Evolutionary conservation across 1,140 invertebrate species (phyloP).

Genomic region (Euura lappo): DNA sequence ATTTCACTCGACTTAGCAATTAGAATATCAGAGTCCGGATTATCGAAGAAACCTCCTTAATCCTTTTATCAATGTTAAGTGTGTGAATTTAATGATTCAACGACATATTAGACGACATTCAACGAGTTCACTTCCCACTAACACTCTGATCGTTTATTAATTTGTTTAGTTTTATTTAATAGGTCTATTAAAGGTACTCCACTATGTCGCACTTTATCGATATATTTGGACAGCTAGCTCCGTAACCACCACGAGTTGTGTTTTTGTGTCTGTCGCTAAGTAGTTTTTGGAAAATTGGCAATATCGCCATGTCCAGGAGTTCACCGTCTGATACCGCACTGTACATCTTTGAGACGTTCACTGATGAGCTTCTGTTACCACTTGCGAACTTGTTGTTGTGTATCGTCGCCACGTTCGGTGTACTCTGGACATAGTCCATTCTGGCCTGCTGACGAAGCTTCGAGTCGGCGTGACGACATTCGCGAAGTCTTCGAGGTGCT

Average conservation of each 20-base stretch:
- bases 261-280: slow-evolving; percentile 80
- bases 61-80: neutral
- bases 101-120: neutral
- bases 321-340: slow-evolving; percentile 85
- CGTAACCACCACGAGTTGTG: slow-evolving; percentile 63
- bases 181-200: slow-evolving; percentile 78
- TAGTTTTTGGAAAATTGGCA: slow-evolving; percentile 90
- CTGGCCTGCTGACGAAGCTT: slow-evolving; percentile 60
- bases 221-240: slow-evolving; percentile 90
- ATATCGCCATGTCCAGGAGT: slow-evolving; percentile 79
- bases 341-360: slow-evolving; percentile 68
- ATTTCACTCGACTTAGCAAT: neutral
- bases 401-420: slow-evolving; percentile 65
- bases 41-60: neutral
- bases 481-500: slow-evolving; percentile 42
- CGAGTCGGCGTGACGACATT: slow-evolving; percentile 50
- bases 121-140: neutral
- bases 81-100: neutral
- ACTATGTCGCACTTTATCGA: slow-evolving; percentile 96
- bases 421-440: slow-evolving; percentile 67
- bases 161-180: neutral
- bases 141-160: neutral
- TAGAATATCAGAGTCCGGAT: too few relatives aligned
- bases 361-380: slow-evolving; percentile 49
- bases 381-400: slow-evolving; percentile 52